Evolutionary conservation across 2,113 vertebrate species (phyloP).

Genomic region (Oxygymnocypris stewartii): DNA sequence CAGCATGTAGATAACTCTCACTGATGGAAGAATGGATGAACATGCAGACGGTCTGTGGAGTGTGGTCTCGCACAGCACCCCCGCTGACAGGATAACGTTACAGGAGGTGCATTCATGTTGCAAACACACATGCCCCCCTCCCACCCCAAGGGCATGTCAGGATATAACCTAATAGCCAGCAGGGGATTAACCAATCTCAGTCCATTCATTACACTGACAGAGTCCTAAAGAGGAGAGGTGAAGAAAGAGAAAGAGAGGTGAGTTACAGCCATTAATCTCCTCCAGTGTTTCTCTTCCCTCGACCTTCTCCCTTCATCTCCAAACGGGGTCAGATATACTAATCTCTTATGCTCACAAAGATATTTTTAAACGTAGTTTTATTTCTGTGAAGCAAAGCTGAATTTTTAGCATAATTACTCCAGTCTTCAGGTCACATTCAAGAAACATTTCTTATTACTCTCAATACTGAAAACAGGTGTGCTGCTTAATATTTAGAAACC

Average conservation of each 20-base stretch:
- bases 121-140: conserved; percentile 23
- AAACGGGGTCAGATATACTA: neutral
- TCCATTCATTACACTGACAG: conserved; percentile 65
- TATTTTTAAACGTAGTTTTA: neutral
- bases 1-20: conserved; percentile 11
- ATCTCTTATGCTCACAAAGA: neutral
- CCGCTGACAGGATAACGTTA: neutral
- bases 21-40: conserved; percentile 18
- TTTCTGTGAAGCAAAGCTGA: neutral
- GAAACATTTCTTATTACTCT: neutral
- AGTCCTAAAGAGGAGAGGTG: conserved; percentile 48
- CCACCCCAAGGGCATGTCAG: conserved; percentile 31
- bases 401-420: neutral
- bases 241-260: conserved; percentile 29
- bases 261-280: conserved; percentile 57
- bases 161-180: conserved; percentile 52
- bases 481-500: neutral
- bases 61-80: neutral
- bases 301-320: conserved; percentile 65
- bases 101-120: neutral
- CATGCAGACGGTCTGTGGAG: neutral
- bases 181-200: conserved; percentile 43
- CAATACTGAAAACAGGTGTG: neutral
- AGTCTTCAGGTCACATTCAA: neutral
- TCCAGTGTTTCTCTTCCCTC: conserved; percentile 45